Conservation (phyloP, 1,140 invertebrate species). For the Branchinecta lynchi region DNA sequence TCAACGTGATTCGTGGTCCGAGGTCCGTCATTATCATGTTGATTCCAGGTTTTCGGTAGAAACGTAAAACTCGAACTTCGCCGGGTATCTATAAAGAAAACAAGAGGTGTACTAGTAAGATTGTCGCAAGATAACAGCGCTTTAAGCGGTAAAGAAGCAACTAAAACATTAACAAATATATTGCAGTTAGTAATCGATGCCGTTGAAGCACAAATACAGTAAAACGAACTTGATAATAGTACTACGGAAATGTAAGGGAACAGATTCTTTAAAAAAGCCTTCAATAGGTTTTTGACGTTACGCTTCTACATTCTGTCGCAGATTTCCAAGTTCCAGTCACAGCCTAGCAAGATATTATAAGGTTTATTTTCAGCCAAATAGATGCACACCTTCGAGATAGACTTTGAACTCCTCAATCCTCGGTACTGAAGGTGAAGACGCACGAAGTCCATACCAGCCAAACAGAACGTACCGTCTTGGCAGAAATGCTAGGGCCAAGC, state of each 20-base stretch:
- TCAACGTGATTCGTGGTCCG: too few relatives aligned
- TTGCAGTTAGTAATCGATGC: too few relatives aligned
- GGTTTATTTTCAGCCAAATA: slow-evolving; percentile 2
- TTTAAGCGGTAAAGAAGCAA: background rate
- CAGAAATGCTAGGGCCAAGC: too few relatives aligned
- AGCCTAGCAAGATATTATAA: too few relatives aligned
- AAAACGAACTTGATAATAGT: too few relatives aligned
- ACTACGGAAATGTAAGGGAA: too few relatives aligned
- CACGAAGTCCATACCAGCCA: slow-evolving; percentile 1
- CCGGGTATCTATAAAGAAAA: slow-evolving; percentile 9
- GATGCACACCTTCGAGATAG: slow-evolving; percentile 8
- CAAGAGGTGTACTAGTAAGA: background rate
- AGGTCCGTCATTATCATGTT: slow-evolving; percentile 3
- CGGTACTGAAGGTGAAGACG: slow-evolving; percentile 8
- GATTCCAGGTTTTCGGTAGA: slow-evolving; percentile 5
- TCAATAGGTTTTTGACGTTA: too few relatives aligned
- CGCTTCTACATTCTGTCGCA: too few relatives aligned
- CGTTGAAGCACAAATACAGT: too few relatives aligned
- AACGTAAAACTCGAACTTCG: background rate
- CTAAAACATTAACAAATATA: background rate
- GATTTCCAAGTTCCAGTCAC: too few relatives aligned
- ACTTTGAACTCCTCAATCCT: background rate
- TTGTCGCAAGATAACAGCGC: background rate
- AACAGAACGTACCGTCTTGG: too few relatives aligned
- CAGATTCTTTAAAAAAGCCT: too few relatives aligned